Percentiles rank a stretch among this genome's conserved stretches.
Conservation (phyloP, 2,113 vertebrate species). For the Bubo bubo region DNA sequence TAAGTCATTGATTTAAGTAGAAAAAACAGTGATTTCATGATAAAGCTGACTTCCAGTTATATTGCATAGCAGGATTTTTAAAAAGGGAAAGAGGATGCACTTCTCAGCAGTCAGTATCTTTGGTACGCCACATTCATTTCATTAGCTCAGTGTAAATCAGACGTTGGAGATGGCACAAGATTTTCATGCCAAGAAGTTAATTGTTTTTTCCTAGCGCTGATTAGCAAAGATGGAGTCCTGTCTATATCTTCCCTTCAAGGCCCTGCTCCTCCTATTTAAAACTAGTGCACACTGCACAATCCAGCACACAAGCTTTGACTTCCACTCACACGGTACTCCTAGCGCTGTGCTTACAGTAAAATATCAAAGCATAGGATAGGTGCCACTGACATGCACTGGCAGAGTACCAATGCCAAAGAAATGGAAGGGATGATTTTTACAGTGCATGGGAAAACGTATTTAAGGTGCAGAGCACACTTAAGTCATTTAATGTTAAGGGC, state of each 20-base stretch:
- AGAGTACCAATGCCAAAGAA: background rate
- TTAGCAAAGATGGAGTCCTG: background rate
- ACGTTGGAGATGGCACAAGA: background rate
- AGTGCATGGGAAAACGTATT: background rate
- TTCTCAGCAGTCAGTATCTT: background rate
- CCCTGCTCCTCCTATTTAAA: background rate
- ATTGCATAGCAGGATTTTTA: background rate
- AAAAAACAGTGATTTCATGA: background rate
- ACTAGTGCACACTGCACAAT: background rate
- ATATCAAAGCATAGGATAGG: background rate
- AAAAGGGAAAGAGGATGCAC: background rate
- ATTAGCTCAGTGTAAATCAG: background rate
- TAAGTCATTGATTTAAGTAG: background rate
- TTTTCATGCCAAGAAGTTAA: slow-evolving; percentile 1
- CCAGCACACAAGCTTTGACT: background rate
- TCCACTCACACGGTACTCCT: background rate
- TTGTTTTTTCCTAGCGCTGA: background rate
- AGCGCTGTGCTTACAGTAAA: background rate
- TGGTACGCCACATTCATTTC: background rate
- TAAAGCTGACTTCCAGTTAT: background rate
- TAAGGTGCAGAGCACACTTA: background rate
- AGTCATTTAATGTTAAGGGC: background rate
- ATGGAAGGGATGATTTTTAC: background rate
- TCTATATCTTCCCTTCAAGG: background rate
- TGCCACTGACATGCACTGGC: rapidly evolving